Evolutionary conservation across 2,888 invertebrate species (phyloP).

Genomic region (Oligia latruncula): DNA sequence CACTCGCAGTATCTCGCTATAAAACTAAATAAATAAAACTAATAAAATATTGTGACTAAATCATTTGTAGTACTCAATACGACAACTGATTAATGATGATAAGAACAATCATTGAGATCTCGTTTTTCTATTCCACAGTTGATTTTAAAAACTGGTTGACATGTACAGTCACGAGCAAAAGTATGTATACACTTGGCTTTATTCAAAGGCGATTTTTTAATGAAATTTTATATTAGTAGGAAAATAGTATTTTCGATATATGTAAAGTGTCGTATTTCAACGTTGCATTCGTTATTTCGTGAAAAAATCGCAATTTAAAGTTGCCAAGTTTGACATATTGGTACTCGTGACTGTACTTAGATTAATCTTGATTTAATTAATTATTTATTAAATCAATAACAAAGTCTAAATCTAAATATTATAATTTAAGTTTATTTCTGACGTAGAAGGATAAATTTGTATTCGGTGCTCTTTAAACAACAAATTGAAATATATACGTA

Average conservation of each 20-base stretch:
- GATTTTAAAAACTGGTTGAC: not conserved
- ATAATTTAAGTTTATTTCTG: constrained; percentile 33
- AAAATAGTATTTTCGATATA: too few species aligned
- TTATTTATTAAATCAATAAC: constrained; percentile 26
- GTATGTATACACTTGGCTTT: too few species aligned
- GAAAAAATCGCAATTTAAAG: too few species aligned
- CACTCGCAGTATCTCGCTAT: constrained; percentile 13
- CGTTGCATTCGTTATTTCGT: too few species aligned
- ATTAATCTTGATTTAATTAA: not conserved
- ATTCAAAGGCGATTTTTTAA: too few species aligned
- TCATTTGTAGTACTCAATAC: constrained; percentile 41
- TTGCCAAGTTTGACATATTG: too few species aligned
- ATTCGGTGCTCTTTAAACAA: not conserved
- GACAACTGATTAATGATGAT: constrained; percentile 21
- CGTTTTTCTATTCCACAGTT: not conserved
- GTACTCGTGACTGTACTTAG: too few species aligned
- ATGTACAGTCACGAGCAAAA: too few species aligned
- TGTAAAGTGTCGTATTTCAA: too few species aligned
- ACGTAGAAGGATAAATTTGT: not conserved
- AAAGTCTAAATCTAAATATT: not conserved
- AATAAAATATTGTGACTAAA: constrained; percentile 1
- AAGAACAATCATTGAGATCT: not conserved
- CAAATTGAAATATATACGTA: not conserved
- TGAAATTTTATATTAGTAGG: too few species aligned
- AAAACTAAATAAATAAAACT: constrained; percentile 3